phyloP scores from a whole-genome alignment of 2,113 vertebrate genomes.

The Scomber scombrus region DNA sequence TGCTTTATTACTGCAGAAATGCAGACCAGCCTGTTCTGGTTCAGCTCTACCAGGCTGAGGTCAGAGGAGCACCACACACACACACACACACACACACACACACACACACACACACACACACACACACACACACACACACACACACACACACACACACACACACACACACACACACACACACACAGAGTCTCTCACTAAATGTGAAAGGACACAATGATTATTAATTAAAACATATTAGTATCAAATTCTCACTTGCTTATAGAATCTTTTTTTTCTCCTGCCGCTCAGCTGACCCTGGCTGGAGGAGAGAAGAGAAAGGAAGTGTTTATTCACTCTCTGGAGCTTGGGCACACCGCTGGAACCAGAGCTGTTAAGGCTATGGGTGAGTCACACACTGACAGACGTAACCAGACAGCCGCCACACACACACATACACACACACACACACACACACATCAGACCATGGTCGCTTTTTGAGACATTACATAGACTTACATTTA shows the following conservation, averaged over 20 bases:
- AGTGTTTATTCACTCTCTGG: slow-evolving; percentile 95
- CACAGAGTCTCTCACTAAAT: neutral
- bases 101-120: no score
- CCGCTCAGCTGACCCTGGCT: slow-evolving; percentile 88
- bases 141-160: neutral
- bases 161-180: neutral
- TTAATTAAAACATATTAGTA: no score
- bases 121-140: neutral
- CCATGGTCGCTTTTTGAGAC: no score
- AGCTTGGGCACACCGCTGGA: slow-evolving; percentile 94
- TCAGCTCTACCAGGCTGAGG: slow-evolving; percentile 95
- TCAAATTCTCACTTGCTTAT: neutral
- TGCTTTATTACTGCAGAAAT: slow-evolving; percentile 95
- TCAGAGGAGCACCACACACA: slow-evolving; percentile 64
- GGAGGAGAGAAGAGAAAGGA: slow-evolving; percentile 90
- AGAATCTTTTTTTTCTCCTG: neutral
- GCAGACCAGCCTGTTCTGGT: slow-evolving; percentile 89
- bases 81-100: slow-evolving; percentile 1
- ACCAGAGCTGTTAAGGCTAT: slow-evolving; percentile 93
- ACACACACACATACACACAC: neutral
- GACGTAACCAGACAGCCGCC: neutral
- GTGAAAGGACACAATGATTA: no score
- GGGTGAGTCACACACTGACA: slow-evolving; percentile 81
- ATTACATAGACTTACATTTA: no score
- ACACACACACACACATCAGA: neutral